These are phyloP conservation scores for Cynopterus brachyotis DNA, from an alignment of 2,113 vertebrate genomes.

Conservation along the genomic window DNA sequence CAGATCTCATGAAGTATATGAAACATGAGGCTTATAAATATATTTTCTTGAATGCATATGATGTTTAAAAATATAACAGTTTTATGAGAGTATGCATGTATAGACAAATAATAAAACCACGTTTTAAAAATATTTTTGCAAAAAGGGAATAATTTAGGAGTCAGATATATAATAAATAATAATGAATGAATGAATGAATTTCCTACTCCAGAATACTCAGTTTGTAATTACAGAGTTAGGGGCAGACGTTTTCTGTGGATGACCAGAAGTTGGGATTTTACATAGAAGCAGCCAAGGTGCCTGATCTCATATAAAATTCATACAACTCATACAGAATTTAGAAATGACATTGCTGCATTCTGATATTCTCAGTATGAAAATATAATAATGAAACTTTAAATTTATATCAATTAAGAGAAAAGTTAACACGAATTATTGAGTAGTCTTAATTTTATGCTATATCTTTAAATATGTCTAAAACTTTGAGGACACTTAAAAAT, in stretches of 20 bases:
- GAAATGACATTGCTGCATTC: not conserved
- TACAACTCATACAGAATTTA: not conserved
- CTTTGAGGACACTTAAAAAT: not conserved
- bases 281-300: not conserved
- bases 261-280: not conserved
- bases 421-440: not conserved
- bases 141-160: constrained; percentile 44
- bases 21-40: constrained; percentile 52
- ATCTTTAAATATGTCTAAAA: constrained; percentile 27
- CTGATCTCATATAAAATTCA: not conserved
- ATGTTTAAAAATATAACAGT: constrained; percentile 67
- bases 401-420: not conserved
- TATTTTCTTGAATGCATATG: constrained; percentile 56
- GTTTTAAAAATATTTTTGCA: not conserved
- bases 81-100: constrained; percentile 35
- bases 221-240: not conserved
- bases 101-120: constrained; percentile 53
- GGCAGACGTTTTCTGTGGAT: not conserved
- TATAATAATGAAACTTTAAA: constrained; percentile 40
- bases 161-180: constrained; percentile 38
- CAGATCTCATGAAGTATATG: constrained; percentile 64
- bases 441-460: not conserved
- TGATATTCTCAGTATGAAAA: not conserved
- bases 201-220: not conserved
- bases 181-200: constrained; percentile 38